Percentiles rank a stretch among this genome's conserved stretches.
These are phyloP conservation scores for Danio kyathit DNA, from an alignment of 2,797 vertebrate species.

Conservation along the genomic window DNA sequence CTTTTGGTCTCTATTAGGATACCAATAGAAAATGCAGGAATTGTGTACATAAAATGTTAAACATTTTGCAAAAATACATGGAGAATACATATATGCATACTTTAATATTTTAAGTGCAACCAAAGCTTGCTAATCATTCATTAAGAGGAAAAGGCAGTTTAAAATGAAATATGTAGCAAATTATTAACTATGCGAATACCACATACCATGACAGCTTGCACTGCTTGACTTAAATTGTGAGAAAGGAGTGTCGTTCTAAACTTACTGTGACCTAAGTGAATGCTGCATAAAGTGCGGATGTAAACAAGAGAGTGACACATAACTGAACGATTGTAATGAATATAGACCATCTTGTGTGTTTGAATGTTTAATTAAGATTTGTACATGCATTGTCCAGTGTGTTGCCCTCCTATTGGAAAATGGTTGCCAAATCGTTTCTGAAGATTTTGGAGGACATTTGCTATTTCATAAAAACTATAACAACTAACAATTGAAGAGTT, in stretches of 20 bases:
- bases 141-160: background rate
- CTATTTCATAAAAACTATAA: background rate
- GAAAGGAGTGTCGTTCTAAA: background rate
- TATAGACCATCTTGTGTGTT: background rate
- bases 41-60: no score
- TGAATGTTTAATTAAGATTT: background rate
- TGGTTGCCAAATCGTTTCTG: background rate
- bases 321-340: background rate
- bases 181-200: background rate
- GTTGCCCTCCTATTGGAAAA: background rate
- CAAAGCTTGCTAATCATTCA: background rate
- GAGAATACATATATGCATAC: background rate
- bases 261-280: slow-evolving; percentile 6
- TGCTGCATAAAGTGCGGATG: background rate
- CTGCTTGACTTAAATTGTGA: background rate
- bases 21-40: no score
- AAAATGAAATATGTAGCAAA: background rate
- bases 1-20: no score
- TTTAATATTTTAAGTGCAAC: background rate
- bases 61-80: background rate
- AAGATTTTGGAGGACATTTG: fast-evolving
- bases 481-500: no score
- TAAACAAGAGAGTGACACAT: background rate
- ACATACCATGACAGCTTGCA: background rate
- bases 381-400: background rate